These are phyloP conservation scores for Erynnis tages DNA, from an alignment of 2,888 invertebrate genomes.

Conservation along the genomic window DNA sequence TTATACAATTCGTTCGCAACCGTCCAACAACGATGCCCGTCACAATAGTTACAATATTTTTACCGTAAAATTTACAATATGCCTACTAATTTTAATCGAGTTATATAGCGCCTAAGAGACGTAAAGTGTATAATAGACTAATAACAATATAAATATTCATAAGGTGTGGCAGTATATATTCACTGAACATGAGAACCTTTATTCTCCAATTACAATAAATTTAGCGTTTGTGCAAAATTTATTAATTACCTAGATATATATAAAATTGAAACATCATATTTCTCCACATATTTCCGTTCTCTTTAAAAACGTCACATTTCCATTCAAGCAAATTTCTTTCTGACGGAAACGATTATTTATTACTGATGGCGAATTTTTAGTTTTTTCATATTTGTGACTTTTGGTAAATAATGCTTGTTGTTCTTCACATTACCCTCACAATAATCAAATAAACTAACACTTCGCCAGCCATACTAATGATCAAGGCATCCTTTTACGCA, in stretches of 20 bases:
- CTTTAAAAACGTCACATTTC: background rate
- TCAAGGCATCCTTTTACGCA: too few relatives aligned
- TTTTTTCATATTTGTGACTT: too few relatives aligned
- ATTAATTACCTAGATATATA: conserved; percentile 7
- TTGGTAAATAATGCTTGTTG: too few relatives aligned
- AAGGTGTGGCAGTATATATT: conserved; percentile 22
- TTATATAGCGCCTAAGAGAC: conserved; percentile 8
- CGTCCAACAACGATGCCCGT: too few relatives aligned
- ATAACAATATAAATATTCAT: conserved; percentile 20
- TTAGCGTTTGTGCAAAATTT: conserved; percentile 16
- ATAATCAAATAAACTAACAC: too few relatives aligned
- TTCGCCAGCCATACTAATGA: too few relatives aligned
- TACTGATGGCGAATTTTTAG: too few relatives aligned
- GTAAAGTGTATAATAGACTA: conserved; percentile 14
- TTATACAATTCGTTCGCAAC: too few relatives aligned
- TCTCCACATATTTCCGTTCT: background rate
- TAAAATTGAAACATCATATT: background rate
- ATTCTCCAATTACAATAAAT: conserved; percentile 16
- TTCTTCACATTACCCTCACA: too few relatives aligned
- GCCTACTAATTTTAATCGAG: conserved; percentile 5
- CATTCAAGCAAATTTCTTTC: too few relatives aligned
- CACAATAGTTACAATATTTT: conserved; percentile 5
- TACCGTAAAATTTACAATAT: conserved; percentile 9
- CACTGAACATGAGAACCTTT: conserved; percentile 19
- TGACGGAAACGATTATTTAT: too few relatives aligned